Evolutionary conservation across 2,888 invertebrate species (phyloP).

Genomic region (Morinoia aosen): DNA sequence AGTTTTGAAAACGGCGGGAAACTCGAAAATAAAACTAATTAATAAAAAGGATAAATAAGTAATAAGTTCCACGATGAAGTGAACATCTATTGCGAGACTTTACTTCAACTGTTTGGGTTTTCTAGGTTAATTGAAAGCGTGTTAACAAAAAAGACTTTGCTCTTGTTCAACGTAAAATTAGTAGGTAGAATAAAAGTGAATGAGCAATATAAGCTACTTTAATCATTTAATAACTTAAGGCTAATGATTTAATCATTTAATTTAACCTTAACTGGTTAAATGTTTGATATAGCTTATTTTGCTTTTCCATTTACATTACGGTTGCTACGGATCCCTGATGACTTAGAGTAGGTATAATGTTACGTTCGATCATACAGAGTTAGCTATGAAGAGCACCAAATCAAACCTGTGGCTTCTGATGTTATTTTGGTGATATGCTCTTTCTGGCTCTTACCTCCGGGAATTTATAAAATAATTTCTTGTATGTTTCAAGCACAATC

Average conservation of each 20-base stretch:
- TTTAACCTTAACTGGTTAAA: no score
- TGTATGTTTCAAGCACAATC: not conserved
- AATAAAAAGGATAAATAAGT: no score
- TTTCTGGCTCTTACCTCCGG: not conserved
- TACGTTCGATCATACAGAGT: not conserved
- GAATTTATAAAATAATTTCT: not conserved
- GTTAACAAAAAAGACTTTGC: not conserved
- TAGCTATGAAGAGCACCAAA: not conserved
- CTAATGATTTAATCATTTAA: no score
- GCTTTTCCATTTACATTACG: no score
- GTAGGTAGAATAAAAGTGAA: no score
- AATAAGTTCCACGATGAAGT: not conserved
- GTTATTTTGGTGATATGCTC: not conserved
- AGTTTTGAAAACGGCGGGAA: no score
- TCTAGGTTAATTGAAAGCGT: not conserved
- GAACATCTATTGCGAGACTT: not conserved
- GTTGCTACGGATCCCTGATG: not conserved
- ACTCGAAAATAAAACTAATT: no score
- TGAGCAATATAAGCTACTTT: no score
- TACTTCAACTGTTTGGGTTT: not conserved
- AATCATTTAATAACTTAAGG: no score
- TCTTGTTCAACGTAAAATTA: not conserved
- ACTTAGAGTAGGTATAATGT: not conserved
- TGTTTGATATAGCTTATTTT: no score
- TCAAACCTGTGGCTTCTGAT: not conserved